Evolutionary conservation across 2,888 invertebrate genomes (phyloP).

Genomic region (Caenorhabditis japonica): DNA sequence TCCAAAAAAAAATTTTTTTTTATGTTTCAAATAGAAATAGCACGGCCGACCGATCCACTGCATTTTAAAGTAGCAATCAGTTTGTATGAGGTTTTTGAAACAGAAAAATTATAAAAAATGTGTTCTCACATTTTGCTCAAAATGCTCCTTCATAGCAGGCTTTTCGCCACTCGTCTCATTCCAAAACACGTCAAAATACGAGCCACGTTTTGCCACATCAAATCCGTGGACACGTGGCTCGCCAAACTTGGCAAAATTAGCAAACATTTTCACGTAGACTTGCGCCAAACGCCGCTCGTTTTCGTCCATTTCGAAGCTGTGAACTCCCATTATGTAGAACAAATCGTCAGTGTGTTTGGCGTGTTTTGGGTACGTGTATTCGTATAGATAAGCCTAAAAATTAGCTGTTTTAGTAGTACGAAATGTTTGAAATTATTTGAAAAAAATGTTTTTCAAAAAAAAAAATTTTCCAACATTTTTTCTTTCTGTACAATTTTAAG

Average conservation of each 20-base stretch:
- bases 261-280: slow-evolving; percentile 53
- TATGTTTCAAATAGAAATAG: background rate
- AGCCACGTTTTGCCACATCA: background rate
- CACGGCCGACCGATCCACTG: too few species aligned
- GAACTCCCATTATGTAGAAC: slow-evolving; percentile 63
- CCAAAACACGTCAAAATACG: slow-evolving; percentile 25
- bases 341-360: slow-evolving; percentile 61
- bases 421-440: background rate
- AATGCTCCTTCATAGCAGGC: slow-evolving; percentile 18
- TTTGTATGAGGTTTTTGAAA: too few species aligned
- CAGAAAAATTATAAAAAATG: too few species aligned
- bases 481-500: too few species aligned
- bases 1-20: background rate
- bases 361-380: slow-evolving; percentile 59
- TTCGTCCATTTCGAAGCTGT: slow-evolving; percentile 58
- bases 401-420: too few species aligned
- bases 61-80: too few species aligned
- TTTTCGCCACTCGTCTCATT: slow-evolving; percentile 18
- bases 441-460: too few species aligned
- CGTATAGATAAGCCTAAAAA: slow-evolving; percentile 59
- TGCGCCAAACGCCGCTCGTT: slow-evolving; percentile 56
- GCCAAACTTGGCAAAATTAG: slow-evolving; percentile 57
- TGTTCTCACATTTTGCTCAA: slow-evolving; percentile 4
- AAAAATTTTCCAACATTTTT: too few species aligned
- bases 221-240: slow-evolving; percentile 19